phyloP scores from a whole-genome alignment of 2,797 vertebrate genomes.

The Diplodus puntazzo region DNA sequence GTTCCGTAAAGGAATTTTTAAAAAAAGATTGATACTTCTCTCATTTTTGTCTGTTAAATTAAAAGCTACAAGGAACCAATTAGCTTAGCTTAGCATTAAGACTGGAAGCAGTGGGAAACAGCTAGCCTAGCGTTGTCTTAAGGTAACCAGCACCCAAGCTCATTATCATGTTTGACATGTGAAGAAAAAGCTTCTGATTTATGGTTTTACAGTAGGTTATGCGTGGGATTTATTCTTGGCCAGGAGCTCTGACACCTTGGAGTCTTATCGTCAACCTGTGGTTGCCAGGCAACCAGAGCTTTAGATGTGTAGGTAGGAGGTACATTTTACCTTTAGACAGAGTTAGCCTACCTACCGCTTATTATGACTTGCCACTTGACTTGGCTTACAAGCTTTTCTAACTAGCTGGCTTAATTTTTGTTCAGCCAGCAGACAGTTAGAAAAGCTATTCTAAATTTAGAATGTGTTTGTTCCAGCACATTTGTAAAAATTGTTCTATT shows the following conservation, averaged over 20 bases:
- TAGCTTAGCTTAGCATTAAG: not conserved
- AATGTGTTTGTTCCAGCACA: too few species aligned
- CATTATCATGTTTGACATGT: not conserved
- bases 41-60: not conserved
- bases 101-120: not conserved
- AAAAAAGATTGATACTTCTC: too few species aligned
- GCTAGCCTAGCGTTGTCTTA: not conserved
- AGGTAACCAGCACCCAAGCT: not conserved
- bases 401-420: too few species aligned
- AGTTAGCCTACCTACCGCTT: not conserved
- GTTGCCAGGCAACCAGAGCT: not conserved
- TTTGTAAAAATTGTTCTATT: too few species aligned
- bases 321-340: not conserved
- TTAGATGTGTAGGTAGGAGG: not conserved
- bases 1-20: not conserved
- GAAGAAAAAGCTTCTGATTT: not conserved
- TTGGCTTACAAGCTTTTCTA: too few species aligned
- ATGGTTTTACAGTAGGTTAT: not conserved
- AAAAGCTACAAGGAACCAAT: not conserved
- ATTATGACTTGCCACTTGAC: not conserved
- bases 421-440: too few species aligned
- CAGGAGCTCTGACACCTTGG: not conserved
- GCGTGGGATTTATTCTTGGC: not conserved
- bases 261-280: not conserved
- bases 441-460: too few species aligned